Conservation (phyloP, 2,888 invertebrate genomes). For the Globia sparganii region DNA sequence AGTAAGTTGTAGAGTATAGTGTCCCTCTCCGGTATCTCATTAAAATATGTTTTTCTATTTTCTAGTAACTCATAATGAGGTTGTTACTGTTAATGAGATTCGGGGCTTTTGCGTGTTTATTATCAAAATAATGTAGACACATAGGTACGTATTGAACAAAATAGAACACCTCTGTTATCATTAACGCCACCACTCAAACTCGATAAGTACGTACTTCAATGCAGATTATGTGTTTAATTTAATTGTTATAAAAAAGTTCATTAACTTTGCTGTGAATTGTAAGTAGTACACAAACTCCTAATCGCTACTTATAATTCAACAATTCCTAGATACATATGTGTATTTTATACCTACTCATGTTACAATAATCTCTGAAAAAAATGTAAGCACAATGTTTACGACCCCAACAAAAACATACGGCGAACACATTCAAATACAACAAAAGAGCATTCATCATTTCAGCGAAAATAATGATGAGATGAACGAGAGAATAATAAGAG, state of each 20-base stretch:
- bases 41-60: slow-evolving; percentile 50
- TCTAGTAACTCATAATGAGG: slow-evolving; percentile 29
- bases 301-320: not conserved
- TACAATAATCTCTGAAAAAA: not conserved
- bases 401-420: slow-evolving; percentile 43
- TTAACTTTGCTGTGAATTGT: slow-evolving; percentile 4
- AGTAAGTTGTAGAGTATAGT: not conserved
- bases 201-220: slow-evolving; percentile 10
- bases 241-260: slow-evolving; percentile 36
- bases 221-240: slow-evolving; percentile 38
- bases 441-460: slow-evolving; percentile 73
- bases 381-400: slow-evolving; percentile 14
- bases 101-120: slow-evolving; percentile 29
- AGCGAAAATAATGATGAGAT: slow-evolving; percentile 76
- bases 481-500: slow-evolving; percentile 78
- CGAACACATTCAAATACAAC: slow-evolving; percentile 64
- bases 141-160: slow-evolving; percentile 27
- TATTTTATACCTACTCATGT: not conserved
- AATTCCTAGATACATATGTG: not conserved
- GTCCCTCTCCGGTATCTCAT: slow-evolving; percentile 23
- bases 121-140: slow-evolving; percentile 13
- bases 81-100: slow-evolving; percentile 35
- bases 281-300: not conserved
- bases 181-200: slow-evolving; percentile 32
- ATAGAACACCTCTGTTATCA: slow-evolving; percentile 34